Evolutionary conservation across 2,888 invertebrate genomes (phyloP).

Genomic region (Hypomecis punctinalis): DNA sequence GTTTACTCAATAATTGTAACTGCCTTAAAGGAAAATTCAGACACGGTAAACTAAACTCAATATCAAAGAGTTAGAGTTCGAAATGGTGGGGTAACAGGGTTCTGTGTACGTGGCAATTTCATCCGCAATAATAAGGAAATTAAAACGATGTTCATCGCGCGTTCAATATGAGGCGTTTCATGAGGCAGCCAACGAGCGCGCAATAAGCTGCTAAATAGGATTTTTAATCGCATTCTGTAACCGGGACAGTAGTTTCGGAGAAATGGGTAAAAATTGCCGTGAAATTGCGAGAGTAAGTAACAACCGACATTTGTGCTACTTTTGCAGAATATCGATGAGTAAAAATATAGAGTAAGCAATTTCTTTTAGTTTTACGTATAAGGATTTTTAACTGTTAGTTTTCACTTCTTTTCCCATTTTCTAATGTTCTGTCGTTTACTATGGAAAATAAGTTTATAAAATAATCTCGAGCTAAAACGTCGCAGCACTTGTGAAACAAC

Average conservation of each 20-base stretch:
- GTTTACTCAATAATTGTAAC: slow-evolving; percentile 30
- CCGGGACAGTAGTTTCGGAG: neutral
- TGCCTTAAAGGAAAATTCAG: slow-evolving; percentile 6
- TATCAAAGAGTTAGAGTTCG: neutral
- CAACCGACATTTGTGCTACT: neutral
- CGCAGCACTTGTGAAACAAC: no score
- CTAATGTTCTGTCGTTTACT: no score
- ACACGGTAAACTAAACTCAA: slow-evolving; percentile 3
- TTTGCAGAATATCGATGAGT: no score
- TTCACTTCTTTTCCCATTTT: no score
- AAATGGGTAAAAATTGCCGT: neutral
- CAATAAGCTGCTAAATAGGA: slow-evolving; percentile 31
- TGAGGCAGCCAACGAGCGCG: slow-evolving; percentile 21
- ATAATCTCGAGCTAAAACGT: no score
- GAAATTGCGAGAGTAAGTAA: neutral
- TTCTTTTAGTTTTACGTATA: no score
- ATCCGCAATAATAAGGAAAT: slow-evolving; percentile 40
- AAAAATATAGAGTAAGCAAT: no score
- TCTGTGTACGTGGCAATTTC: slow-evolving; percentile 18
- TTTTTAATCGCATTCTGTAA: slow-evolving; percentile 29
- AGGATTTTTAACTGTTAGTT: no score
- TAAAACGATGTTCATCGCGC: slow-evolving; percentile 35
- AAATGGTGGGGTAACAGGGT: neutral
- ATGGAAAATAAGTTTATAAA: no score
- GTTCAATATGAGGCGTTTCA: slow-evolving; percentile 30